Conservation (phyloP, 2,888 invertebrate genomes). For the Macrosoma leucophasiata region DNA sequence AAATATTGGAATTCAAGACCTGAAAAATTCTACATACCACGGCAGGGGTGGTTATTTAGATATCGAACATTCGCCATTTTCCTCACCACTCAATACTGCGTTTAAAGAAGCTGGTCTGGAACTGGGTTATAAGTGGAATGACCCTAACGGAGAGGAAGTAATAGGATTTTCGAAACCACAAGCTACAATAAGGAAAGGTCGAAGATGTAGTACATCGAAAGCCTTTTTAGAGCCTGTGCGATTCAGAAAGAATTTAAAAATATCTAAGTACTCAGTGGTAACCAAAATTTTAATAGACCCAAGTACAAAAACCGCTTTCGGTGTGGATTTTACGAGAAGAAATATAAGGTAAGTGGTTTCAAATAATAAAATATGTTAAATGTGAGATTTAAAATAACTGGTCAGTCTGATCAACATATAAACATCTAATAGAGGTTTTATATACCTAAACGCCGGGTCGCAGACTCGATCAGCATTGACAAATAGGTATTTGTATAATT, state of each 20-base stretch:
- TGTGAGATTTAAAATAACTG: background rate
- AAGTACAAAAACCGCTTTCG: slow-evolving; percentile 74
- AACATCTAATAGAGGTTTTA: no score
- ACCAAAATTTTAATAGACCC: slow-evolving; percentile 81
- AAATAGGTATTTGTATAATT: no score
- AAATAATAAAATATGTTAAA: background rate
- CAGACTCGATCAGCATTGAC: no score
- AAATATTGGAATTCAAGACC: slow-evolving; percentile 75
- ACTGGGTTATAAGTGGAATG: slow-evolving; percentile 81
- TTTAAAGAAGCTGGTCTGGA: slow-evolving; percentile 82
- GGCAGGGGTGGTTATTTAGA: slow-evolving; percentile 81
- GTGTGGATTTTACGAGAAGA: slow-evolving; percentile 82
- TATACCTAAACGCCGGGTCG: no score
- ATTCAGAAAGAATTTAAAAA: slow-evolving; percentile 79
- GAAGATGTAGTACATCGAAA: slow-evolving; percentile 86
- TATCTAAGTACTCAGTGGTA: slow-evolving; percentile 81
- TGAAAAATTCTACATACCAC: slow-evolving; percentile 79
- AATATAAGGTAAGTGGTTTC: slow-evolving; percentile 49
- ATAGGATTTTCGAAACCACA: slow-evolving; percentile 83
- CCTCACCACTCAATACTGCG: slow-evolving; percentile 76
- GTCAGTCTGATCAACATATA: no score
- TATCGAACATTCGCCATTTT: slow-evolving; percentile 79
- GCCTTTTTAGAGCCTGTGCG: slow-evolving; percentile 84
- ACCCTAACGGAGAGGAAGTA: slow-evolving; percentile 80
- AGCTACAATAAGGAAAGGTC: slow-evolving; percentile 81